phyloP scores from a whole-genome alignment of 2,888 invertebrate species.

The Stratiomys singularior region DNA sequence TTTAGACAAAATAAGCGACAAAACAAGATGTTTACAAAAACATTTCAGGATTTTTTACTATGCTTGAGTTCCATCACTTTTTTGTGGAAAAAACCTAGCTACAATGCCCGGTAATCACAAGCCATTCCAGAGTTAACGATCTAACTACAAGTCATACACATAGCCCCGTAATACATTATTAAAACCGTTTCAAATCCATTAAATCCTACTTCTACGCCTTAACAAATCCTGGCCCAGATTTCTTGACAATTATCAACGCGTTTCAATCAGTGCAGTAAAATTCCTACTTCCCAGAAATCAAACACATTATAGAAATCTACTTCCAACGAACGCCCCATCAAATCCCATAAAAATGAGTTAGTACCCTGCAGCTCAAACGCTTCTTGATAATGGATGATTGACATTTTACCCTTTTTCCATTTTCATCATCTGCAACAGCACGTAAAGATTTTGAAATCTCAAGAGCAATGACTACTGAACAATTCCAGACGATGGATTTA shows the following conservation, averaged over 20 bases:
- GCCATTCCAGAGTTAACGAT: no score
- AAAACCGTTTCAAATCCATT: no score
- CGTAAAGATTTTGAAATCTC: background rate
- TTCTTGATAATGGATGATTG: conserved; percentile 34
- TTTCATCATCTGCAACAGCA: background rate
- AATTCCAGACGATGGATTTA: no score
- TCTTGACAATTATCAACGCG: background rate
- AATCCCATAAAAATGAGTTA: background rate
- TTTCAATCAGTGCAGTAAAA: background rate
- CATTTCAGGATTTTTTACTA: no score
- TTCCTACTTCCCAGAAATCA: background rate
- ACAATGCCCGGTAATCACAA: no score
- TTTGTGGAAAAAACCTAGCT: no score
- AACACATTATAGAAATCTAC: no score
- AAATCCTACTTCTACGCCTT: background rate
- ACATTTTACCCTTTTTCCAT: conserved; percentile 28
- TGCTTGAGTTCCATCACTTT: no score
- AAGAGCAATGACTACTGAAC: background rate
- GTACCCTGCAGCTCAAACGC: background rate
- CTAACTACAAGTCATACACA: no score
- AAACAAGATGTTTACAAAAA: no score
- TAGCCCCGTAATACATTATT: no score
- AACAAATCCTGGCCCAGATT: conserved; percentile 5
- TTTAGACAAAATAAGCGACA: no score
- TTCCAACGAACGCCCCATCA: background rate